phyloP scores from a whole-genome alignment of 2,888 invertebrate species.

The Pycnomerus fuliginosus region DNA sequence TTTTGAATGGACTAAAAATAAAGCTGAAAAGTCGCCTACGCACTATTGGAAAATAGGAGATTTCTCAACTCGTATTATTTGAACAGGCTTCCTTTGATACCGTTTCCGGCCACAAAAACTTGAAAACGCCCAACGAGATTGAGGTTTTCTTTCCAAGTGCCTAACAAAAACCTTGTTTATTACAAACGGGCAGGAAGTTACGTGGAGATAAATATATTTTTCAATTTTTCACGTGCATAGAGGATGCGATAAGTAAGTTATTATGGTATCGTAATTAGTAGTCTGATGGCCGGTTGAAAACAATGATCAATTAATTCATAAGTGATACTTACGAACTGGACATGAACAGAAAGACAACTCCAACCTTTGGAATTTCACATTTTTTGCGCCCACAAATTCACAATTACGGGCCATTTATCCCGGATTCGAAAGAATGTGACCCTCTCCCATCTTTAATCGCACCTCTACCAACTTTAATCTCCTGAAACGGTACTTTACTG shows the following conservation, averaged over 20 bases:
- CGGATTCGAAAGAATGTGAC: conserved; percentile 31
- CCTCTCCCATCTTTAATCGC: conserved; percentile 36
- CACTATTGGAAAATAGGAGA: conserved; percentile 1
- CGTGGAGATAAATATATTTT: conserved; percentile 33
- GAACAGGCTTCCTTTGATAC: background rate
- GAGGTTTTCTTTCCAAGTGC: conserved; percentile 1
- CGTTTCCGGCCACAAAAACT: background rate
- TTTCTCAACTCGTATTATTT: conserved; percentile 1
- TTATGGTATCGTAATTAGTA: conserved; percentile 29
- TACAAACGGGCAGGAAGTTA: conserved; percentile 33
- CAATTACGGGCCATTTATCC: conserved; percentile 16
- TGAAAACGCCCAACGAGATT: conserved; percentile 1
- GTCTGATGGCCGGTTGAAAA: conserved; percentile 21
- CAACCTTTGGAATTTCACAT: conserved; percentile 16
- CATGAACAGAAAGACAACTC: conserved; percentile 7
- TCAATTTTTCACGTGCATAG: conserved; percentile 34
- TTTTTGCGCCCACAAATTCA: conserved; percentile 14
- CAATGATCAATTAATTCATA: conserved; percentile 26
- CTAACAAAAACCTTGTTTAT: conserved; percentile 26
- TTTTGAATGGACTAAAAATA: conserved; percentile 33
- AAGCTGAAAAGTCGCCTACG: background rate
- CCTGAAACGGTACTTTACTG: conserved; percentile 38
- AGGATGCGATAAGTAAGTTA: conserved; percentile 32
- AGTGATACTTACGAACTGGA: conserved; percentile 13
- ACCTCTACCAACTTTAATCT: conserved; percentile 34